These are phyloP conservation scores for Orchesellides sinensis DNA, from an alignment of 2,888 invertebrate species.

Conservation along the genomic window DNA sequence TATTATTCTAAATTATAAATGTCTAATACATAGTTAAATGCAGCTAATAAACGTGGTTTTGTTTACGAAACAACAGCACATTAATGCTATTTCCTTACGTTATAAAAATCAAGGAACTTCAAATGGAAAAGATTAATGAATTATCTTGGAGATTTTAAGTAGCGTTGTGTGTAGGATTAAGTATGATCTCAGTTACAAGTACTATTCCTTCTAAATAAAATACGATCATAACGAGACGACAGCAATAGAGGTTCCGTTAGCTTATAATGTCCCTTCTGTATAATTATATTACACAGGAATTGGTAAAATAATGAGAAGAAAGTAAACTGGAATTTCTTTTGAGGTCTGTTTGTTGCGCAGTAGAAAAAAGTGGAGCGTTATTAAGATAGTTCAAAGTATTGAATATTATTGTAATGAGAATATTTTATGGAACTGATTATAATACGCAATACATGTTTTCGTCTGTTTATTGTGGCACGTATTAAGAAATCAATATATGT, in stretches of 20 bases:
- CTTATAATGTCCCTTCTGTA: neutral
- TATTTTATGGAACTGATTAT: too few relatives aligned
- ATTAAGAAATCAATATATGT: neutral
- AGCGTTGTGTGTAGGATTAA: too few relatives aligned
- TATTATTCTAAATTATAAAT: neutral
- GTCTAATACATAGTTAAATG: neutral
- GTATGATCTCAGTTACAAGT: too few relatives aligned
- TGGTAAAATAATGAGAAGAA: neutral
- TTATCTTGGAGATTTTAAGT: neutral
- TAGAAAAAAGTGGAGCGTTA: neutral
- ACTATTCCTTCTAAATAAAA: neutral
- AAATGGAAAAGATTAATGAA: too few relatives aligned
- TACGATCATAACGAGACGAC: neutral
- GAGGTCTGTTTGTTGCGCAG: neutral
- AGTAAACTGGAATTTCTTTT: neutral
- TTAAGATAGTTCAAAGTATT: too few relatives aligned
- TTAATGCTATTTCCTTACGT: too few relatives aligned
- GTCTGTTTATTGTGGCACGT: neutral
- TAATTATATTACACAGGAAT: neutral
- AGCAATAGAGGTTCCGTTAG: neutral
- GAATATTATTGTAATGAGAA: too few relatives aligned
- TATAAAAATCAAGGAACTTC: too few relatives aligned
- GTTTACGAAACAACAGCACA: neutral
- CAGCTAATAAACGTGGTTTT: neutral
- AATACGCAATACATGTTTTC: neutral